Conservation (phyloP, 2,113 vertebrate genomes). For the Dicerorhinus sumatrensis region DNA sequence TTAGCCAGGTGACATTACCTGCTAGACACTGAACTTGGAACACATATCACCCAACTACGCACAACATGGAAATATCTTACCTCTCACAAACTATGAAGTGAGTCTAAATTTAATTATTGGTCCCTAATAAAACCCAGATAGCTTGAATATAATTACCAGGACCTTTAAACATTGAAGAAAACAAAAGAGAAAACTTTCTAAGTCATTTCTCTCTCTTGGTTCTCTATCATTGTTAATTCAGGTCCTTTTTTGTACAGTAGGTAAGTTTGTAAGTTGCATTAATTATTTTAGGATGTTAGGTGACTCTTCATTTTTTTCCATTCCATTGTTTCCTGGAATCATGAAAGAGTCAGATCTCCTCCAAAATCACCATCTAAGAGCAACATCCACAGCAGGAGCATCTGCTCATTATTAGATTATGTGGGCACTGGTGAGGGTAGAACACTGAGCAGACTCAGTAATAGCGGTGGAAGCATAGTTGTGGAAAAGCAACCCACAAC, state of each 20-base stretch:
- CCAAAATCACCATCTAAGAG: neutral
- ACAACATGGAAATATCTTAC: constrained; percentile 20
- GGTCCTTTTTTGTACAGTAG: neutral
- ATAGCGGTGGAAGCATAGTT: constrained; percentile 59
- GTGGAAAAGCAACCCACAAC: constrained; percentile 68
- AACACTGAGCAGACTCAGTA: constrained; percentile 37
- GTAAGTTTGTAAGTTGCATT: neutral
- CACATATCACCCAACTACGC: constrained; percentile 9
- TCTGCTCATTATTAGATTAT: constrained; percentile 64
- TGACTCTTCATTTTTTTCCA: neutral
- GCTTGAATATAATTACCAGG: neutral
- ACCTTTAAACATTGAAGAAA: neutral
- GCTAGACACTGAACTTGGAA: constrained; percentile 72
- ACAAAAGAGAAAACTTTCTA: neutral
- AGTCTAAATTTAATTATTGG: constrained; percentile 11
- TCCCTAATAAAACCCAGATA: neutral
- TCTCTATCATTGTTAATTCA: neutral
- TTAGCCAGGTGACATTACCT: neutral
- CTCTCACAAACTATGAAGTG: constrained; percentile 34
- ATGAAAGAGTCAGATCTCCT: constrained; percentile 49
- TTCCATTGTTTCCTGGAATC: neutral
- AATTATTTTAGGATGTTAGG: neutral
- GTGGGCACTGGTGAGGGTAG: constrained; percentile 50
- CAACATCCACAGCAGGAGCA: neutral
- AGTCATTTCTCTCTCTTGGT: neutral